Evolutionary conservation across 2,797 vertebrate genomes (phyloP), one percentile per base, ranked within the genome.

Genomic region (Anomalospiza imberbis): DNA sequence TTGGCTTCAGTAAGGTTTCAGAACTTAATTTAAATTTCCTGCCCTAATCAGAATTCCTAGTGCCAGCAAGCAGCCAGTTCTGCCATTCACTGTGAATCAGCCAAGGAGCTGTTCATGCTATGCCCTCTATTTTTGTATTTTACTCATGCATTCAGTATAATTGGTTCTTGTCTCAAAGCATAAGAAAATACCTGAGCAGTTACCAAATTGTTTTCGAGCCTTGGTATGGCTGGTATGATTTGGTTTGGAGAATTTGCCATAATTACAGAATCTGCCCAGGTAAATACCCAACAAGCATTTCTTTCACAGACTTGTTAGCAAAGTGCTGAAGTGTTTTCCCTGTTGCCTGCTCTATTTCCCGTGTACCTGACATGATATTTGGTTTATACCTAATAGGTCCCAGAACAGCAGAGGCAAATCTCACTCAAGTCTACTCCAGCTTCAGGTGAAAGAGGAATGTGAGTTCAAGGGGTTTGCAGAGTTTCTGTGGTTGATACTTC

Each of bases 401-500:
- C 99, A 94, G 99, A 99, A 95, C 99, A 99, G 79, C 99, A 99
- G 97, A 98, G 99, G 78, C 99, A 99, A 97, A 99, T 99, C 91
- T 99, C 98, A 3, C 97, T 99, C 62, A 99, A 99, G 97, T 98
- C 99, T 15, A 98, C 99, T 70, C 99, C 98, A 70, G 98, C 98
- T 91, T 97, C 98, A 85, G 98, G 99, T 93, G 99, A 99, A 94
- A 98, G 99, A 98, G 99, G 99, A 98, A 99, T 99, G 99, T 99
- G 97, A 95, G 98, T 97, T 88, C 62, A 87, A 82, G 6, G 67
- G 50, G 13, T 92, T 81, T 85, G 36, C 58, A 44, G 31, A 44
- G 6, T 55, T 91, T 70, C 44, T 81, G 8, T 65, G 5, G 6
- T 68, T 77, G 21, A 38, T 86, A 17, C 55, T 89, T 71, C 21